Evolutionary conservation across 2,797 vertebrate species (phyloP).

Genomic region (Enteromius anoplus): DNA sequence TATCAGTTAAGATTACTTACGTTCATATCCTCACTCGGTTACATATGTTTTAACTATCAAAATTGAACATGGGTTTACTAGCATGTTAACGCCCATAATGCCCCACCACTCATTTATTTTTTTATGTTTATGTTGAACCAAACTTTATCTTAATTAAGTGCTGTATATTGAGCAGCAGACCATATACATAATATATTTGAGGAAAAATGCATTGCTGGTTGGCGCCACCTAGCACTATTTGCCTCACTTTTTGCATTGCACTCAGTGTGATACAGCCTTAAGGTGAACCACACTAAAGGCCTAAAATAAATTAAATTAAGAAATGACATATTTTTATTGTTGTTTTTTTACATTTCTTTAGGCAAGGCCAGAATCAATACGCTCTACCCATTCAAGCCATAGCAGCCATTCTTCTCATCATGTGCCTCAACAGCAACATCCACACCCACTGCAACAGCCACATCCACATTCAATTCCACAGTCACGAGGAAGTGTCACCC

Average conservation of each 20-base stretch:
- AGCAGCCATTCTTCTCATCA: slow-evolving; percentile 68
- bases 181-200: too few species aligned
- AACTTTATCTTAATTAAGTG: too few species aligned
- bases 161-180: too few species aligned
- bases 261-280: not conserved
- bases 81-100: too few species aligned
- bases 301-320: not conserved
- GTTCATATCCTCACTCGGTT: too few species aligned
- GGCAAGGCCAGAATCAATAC: slow-evolving; percentile 71
- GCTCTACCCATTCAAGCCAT: slow-evolving; percentile 71
- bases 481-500: slow-evolving; percentile 46
- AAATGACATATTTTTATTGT: not conserved
- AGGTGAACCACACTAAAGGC: not conserved
- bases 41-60: too few species aligned
- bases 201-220: too few species aligned
- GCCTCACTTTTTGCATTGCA: not conserved
- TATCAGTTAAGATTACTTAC: too few species aligned
- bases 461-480: slow-evolving; percentile 32
- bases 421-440: slow-evolving; percentile 52
- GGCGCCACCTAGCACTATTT: not conserved
- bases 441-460: slow-evolving; percentile 39
- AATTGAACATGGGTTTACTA: too few species aligned
- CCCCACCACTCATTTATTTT: too few species aligned
- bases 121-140: too few species aligned
- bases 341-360: slow-evolving; percentile 48